Evolutionary conservation across 2,797 vertebrate genomes (phyloP).

Genomic region (Xyrichtys novacula): DNA sequence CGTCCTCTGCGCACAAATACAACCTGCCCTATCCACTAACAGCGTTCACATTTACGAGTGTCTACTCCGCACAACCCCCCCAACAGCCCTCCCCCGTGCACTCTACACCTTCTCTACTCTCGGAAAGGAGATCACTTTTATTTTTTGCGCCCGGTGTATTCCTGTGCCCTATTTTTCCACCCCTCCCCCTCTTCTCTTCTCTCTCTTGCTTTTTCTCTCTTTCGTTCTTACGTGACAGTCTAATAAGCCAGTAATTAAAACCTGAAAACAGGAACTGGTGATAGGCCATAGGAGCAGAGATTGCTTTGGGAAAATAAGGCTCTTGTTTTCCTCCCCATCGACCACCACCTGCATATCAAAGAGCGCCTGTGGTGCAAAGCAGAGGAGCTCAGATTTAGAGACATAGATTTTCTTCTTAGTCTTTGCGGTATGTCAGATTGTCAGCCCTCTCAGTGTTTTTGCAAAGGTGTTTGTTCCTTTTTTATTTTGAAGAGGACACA

Average conservation of each 20-base stretch:
- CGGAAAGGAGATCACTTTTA: conserved; percentile 42
- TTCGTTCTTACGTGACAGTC: conserved; percentile 51
- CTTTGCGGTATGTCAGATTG: conserved; percentile 9
- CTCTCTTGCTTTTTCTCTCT: conserved; percentile 20
- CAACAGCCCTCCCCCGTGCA: background rate
- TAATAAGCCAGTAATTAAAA: conserved; percentile 79
- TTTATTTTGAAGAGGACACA: conserved; percentile 1
- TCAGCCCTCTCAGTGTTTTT: conserved; percentile 1
- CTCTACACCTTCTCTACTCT: conserved; percentile 13
- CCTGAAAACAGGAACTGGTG: conserved; percentile 58
- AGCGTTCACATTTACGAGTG: conserved; percentile 39
- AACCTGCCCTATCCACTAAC: conserved; percentile 23
- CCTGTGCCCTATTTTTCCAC: conserved; percentile 63
- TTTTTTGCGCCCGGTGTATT: conserved; percentile 37
- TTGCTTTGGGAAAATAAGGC: conserved; percentile 63
- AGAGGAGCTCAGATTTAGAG: conserved; percentile 14
- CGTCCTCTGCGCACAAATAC: conserved; percentile 19
- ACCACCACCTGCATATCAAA: conserved; percentile 64
- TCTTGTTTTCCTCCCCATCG: conserved; percentile 61
- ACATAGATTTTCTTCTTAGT: conserved; percentile 23
- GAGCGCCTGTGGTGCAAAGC: conserved; percentile 27
- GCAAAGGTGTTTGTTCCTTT: conserved; percentile 15
- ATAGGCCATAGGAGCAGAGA: conserved; percentile 55
- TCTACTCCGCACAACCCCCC: conserved; percentile 18
- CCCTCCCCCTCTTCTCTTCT: conserved; percentile 1